Evolutionary conservation across 2,888 invertebrate species (phyloP), one percentile per base, ranked within the genome.

Genomic region (Cotesia congregata): DNA sequence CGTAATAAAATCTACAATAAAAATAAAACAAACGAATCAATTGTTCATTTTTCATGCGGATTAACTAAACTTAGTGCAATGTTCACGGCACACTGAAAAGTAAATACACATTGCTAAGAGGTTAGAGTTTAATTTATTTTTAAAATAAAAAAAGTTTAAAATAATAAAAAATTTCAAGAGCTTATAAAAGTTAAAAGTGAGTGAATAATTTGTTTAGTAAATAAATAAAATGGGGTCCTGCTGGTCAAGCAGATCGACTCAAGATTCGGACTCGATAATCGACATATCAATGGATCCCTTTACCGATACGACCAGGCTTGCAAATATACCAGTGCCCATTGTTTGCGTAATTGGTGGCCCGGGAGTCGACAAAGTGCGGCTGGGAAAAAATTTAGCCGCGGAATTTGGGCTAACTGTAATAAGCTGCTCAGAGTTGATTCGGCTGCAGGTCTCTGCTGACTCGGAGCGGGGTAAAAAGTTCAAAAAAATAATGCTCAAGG

Each of bases 281-380:
- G 50, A 50, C 50, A 70, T 17, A 50, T 50, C 39, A 12, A 65
- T 65, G 5, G 38, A 65, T 7, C 17, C 20, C 12, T 60, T 9
- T 70, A 38, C 38, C 60, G 72, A 72, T 9, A 38, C 15, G 30
- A 30, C 9, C 12, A 12, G 17, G 30, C 20, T 70, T 74, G 41
- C 60, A 38, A 15, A 40, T 50, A 38, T 72, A 62, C 74, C 68
- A 40, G 80, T 72, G 4, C 77, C 82, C 30, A 83, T 86, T 61
- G 81, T 85, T 64, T 84, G 83, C 72, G n/a, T 86, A 64, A 78
- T 85, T 74, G 84, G 83, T 39, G 83, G 82, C 15, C 83, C 84
- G 0, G 82, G 83, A 0, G 75, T 77, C 1, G 83, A 81, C 1
- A 86, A 85, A 75, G 80, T 67, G 40, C 79, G 79, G 0, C 20